Conservation (phyloP, 1,140 invertebrate species). For the Alviniconcha marisindica region DNA sequence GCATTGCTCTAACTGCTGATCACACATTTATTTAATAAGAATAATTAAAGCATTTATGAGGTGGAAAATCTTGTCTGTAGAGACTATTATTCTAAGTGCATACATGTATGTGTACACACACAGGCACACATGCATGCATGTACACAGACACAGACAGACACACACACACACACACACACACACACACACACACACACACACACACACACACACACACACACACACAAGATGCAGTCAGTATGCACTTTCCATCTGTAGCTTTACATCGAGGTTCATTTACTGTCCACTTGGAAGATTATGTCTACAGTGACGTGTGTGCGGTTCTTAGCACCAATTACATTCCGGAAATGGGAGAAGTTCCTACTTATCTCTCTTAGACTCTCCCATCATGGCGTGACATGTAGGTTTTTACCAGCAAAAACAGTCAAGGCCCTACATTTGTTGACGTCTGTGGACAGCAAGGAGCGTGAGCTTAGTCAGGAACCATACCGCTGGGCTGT, state of each 20-base stretch:
- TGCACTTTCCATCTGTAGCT: too few species aligned
- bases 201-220: conserved; percentile 22
- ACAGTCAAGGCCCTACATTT: neutral
- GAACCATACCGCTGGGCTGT: too few species aligned
- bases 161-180: conserved; percentile 20
- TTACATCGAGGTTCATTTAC: neutral
- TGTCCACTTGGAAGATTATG: neutral
- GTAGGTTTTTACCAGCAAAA: neutral
- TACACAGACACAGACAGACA: neutral
- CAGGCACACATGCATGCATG: neutral
- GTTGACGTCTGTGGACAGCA: too few species aligned
- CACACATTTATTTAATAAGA: neutral
- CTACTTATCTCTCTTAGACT: neutral
- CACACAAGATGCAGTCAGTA: neutral
- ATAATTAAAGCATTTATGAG: neutral
- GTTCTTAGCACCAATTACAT: neutral
- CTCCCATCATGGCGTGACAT: neutral
- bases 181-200: conserved; percentile 13
- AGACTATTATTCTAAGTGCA: too few species aligned
- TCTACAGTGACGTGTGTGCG: neutral
- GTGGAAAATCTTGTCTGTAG: neutral
- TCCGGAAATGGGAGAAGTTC: neutral
- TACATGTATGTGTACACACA: too few species aligned
- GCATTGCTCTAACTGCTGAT: neutral
- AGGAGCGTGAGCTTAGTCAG: too few species aligned